Conservation (phyloP, 2,113 vertebrate species). For the Nanorana parkeri region DNA sequence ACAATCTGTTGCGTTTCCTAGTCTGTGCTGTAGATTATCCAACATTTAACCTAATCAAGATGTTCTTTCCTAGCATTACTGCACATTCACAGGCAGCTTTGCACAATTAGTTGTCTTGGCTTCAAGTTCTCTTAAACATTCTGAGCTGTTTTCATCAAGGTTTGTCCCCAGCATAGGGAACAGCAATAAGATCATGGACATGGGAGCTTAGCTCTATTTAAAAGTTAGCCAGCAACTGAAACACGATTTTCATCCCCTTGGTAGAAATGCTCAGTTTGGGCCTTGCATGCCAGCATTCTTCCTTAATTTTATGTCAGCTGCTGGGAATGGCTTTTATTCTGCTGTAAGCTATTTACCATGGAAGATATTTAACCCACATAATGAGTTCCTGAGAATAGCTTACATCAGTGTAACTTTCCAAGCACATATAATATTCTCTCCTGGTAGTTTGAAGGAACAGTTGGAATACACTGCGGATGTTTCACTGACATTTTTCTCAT, state of each 20-base stretch:
- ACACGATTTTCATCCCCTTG: background rate
- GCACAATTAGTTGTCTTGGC: constrained; percentile 38
- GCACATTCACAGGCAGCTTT: constrained; percentile 47
- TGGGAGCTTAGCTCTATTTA: constrained; percentile 2
- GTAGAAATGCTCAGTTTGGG: background rate
- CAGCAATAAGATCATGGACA: constrained; percentile 22
- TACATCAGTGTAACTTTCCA: background rate
- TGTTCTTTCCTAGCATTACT: constrained; percentile 44
- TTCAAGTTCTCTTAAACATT: constrained; percentile 6
- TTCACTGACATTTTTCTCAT: too few relatives aligned
- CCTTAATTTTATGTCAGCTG: background rate
- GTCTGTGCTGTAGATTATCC: constrained; percentile 49
- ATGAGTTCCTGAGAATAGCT: background rate
- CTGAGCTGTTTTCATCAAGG: constrained; percentile 40
- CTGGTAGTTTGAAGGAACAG: too few relatives aligned
- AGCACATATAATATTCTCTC: too few relatives aligned
- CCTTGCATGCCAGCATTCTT: background rate
- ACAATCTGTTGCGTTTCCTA: constrained; percentile 46
- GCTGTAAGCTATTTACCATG: background rate
- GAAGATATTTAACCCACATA: background rate
- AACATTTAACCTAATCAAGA: constrained; percentile 53
- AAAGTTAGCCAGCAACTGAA: background rate
- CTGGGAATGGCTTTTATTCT: background rate
- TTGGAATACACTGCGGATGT: too few relatives aligned
- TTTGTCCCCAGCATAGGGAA: background rate